Base-by-base conservation (phyloP, 2,888 invertebrate species). In the Acleris holmiana region DNA sequence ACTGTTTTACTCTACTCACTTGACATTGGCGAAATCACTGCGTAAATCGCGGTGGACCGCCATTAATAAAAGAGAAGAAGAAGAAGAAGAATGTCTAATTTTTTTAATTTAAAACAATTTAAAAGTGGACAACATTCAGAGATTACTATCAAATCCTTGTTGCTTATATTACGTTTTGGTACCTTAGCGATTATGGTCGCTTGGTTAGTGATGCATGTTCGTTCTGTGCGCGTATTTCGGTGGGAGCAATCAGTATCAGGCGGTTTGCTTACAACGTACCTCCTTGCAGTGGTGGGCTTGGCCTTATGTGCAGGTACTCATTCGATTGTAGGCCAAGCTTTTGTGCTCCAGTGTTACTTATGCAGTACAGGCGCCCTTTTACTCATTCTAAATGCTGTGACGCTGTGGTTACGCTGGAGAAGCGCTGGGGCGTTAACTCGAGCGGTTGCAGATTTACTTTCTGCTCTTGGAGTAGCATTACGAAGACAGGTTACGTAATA, bases 171-270 rank as follows among this genome's bases (percentile, higher is more conserved):
- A 19, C 58, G 64, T 18, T 49, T 64, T 49, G 41, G 13, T 47
- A 29, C 29, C 17, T 54, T 64, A 48, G 59, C 48, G 6, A 19
- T 59, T 15, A 48, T 64, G 48, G 59, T 64, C 5, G 58, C 54
- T 5, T 53, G 54, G 44, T 21, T 64, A 49, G 48, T 53, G 4
- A 23, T 64, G 19, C 64, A 64, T 35, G n/a, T 64, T 47, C 64
- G 64, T 6, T 58, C 64, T 21, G 64, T 64, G 17, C 48, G 64
- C 18, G 64, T 64, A 21, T 64, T 64, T 64, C 64, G 64, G 5
- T 64, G 64, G 64, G 64, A 64, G 29, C 64, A 64, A 48, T 64
- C 64, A 15, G 64, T 64, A 19, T 54, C 64, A 15, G 64, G 64
- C 48, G 64, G 64, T 13, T 35, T 64, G 7, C 48, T 64, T 21